A percentile compares a stretch with the other conserved stretches of the same genome.
Conservation (phyloP, 2,113 vertebrate species). For the Austrofundulus limnaeus region DNA sequence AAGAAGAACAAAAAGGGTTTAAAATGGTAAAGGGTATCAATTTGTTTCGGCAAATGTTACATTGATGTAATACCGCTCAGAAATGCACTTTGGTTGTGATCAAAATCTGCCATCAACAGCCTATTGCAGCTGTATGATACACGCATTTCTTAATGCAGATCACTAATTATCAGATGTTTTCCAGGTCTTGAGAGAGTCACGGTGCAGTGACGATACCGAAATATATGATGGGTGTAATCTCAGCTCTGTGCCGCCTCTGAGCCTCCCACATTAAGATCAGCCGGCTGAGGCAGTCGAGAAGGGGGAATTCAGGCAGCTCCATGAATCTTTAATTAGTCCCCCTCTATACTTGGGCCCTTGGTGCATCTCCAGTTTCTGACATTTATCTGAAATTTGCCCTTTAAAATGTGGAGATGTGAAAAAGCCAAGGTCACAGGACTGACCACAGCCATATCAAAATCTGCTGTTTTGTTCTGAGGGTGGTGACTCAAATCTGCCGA, state of each 20-base stretch:
- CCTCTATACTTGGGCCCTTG: slow-evolving; percentile 73
- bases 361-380: slow-evolving; percentile 77
- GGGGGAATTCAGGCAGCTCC: slow-evolving; percentile 60
- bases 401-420: slow-evolving; percentile 53
- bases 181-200: slow-evolving; percentile 48
- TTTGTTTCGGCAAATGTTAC: background rate
- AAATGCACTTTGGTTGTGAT: slow-evolving; percentile 1
- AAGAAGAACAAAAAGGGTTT: no score
- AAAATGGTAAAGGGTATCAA: no score
- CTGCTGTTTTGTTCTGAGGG: slow-evolving; percentile 16
- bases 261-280: slow-evolving; percentile 67
- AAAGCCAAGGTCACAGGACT: slow-evolving; percentile 65
- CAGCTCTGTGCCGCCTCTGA: slow-evolving; percentile 53
- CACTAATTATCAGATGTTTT: slow-evolving; percentile 45
- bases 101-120: slow-evolving; percentile 8
- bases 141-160: slow-evolving; percentile 23
- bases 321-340: slow-evolving; percentile 81
- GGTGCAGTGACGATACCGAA: slow-evolving; percentile 38
- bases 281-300: slow-evolving; percentile 44
- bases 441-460: slow-evolving; percentile 51
- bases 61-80: background rate
- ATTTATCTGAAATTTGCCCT: slow-evolving; percentile 78
- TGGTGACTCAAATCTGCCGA: background rate
- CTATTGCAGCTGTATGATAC: slow-evolving; percentile 6
- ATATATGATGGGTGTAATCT: slow-evolving; percentile 53